A percentile compares a stretch with the other conserved stretches of the same genome.
Conservation (phyloP, 2,113 vertebrate genomes). For the Colinus virginianus region DNA sequence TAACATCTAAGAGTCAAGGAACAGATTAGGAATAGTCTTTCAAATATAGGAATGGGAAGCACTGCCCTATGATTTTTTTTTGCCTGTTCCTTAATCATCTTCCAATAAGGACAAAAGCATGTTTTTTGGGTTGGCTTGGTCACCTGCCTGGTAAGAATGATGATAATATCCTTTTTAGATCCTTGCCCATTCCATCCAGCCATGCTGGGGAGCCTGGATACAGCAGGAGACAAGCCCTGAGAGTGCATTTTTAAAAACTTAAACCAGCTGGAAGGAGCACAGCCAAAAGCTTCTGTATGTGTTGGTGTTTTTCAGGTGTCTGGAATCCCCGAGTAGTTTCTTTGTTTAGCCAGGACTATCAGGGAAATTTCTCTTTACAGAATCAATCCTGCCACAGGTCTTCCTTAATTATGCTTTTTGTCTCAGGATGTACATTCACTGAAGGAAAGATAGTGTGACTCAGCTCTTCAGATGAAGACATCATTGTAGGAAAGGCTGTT, state of each 20-base stretch:
- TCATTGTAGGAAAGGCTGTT: background rate
- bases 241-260: background rate
- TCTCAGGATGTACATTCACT: background rate
- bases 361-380: background rate
- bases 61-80: background rate
- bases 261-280: background rate
- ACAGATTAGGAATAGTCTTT: background rate
- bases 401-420: background rate
- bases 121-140: background rate
- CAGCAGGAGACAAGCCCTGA: background rate
- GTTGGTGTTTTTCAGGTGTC: background rate
- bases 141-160: fast-evolving
- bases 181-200: background rate
- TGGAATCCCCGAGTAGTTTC: background rate
- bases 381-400: background rate
- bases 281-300: background rate
- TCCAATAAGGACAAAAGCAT: background rate
- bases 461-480: background rate
- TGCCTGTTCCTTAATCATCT: background rate
- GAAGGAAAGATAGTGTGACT: background rate
- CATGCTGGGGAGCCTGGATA: background rate
- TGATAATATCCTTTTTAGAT: fast-evolving
- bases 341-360: background rate
- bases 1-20: background rate
- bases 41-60: background rate